phyloP scores from a whole-genome alignment of 2,797 vertebrate genomes.

The Graptemys geographica region DNA sequence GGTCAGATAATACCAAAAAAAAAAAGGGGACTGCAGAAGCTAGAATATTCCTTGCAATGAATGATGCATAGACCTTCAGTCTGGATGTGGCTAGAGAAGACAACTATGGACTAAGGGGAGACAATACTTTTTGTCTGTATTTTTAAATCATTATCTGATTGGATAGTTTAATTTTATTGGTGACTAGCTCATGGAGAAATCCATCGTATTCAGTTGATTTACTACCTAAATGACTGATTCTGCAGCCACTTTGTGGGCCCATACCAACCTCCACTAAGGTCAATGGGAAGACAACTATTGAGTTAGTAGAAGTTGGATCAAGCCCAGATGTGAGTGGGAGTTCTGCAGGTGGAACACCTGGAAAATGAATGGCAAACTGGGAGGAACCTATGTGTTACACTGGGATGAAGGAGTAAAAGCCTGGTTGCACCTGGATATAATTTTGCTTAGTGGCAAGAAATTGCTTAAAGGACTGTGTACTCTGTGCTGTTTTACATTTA shows the following conservation, averaged over 20 bases:
- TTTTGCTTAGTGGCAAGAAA: not conserved
- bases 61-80: not conserved
- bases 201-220: slow-evolving; percentile 66
- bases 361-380: not conserved
- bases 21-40: not conserved
- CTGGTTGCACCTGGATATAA: not conserved
- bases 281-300: slow-evolving; percentile 35
- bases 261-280: slow-evolving; percentile 29
- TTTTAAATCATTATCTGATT: slow-evolving; percentile 69
- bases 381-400: not conserved
- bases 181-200: slow-evolving; percentile 73
- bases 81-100: not conserved
- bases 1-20: not conserved
- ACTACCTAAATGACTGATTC: slow-evolving; percentile 58
- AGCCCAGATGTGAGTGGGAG: slow-evolving; percentile 17
- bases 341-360: not conserved
- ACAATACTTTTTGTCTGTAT: slow-evolving; percentile 46
- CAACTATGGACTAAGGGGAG: slow-evolving; percentile 23
- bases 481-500: not conserved
- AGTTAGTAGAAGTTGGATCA: slow-evolving; percentile 20
- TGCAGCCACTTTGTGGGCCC: not conserved
- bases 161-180: slow-evolving; percentile 70
- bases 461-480: rapidly evolving
- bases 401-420: not conserved
- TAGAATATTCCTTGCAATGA: not conserved